Base-by-base conservation (phyloP, 2,797 vertebrate genomes). In the Pogoniulus pusillus region DNA sequence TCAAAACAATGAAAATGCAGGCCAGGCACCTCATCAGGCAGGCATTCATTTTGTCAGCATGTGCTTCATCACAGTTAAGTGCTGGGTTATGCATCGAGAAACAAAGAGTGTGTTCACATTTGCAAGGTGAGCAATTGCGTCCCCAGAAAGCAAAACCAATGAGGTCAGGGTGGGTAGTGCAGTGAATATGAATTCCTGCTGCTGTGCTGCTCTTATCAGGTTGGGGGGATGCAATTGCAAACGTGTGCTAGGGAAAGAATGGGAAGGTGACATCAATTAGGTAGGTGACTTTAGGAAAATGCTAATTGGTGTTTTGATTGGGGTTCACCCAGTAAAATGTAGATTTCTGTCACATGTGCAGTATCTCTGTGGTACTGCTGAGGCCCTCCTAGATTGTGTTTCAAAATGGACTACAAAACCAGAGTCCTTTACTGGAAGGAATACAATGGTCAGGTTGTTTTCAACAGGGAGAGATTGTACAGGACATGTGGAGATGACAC, bases 31-130 rank as follows among this genome's bases (percentile, higher is more conserved):
- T 92, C 13, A 9, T 88, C 83, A 74, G 85, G 64, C 69, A 82
- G 27, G 37, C 62, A 47, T 47, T 91, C 65, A 2, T 85, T 96
- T 80, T 73, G 87, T 93, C 71, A 84, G 82, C 91, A 86, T 63
- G 85, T 93, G 78, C 75, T 94, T 82, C 84, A 95, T 91, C 85
- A 93, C 78, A 77, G 78, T 79, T 91, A 88, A 91, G 72, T 82
- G 83, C 65, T 80, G 79, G 89, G 74, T 90, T 91, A 86, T 90
- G 63, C 62, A 51, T 77, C 65, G 26, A 88, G 83, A 92, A 94
- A 95, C 69, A 94, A 90, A 91, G 83, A 84, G 59, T 30, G 27
- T 29, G 74, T 74, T 94, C 85, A 82, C 37, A 66, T 77, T 80
- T 90, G 69, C 69, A 62, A 86, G 65, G 91, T 84, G 85, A 95